Evolutionary conservation across 2,797 vertebrate genomes (phyloP).

Genomic region (Chaenodraco wilsoni): DNA sequence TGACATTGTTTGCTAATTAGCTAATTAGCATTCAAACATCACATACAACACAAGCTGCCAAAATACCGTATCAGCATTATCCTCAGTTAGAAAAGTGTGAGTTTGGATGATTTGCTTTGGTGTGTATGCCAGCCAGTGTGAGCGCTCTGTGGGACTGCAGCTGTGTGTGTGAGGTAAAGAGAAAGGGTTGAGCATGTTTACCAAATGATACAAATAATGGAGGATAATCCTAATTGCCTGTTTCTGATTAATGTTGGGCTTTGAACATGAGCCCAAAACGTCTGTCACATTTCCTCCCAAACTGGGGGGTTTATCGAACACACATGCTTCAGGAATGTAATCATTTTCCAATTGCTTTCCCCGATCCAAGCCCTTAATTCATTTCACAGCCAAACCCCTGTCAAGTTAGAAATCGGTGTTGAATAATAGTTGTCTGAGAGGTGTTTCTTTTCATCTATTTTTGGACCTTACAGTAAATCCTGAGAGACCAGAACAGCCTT

Average conservation of each 20-base stretch:
- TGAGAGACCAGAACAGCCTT: constrained; percentile 44
- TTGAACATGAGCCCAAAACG: constrained; percentile 69
- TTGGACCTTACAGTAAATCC: constrained; percentile 36
- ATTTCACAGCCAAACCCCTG: constrained; percentile 60
- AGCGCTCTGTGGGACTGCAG: constrained; percentile 6
- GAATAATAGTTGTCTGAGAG: constrained; percentile 56
- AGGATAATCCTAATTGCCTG: constrained; percentile 76
- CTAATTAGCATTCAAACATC: constrained; percentile 7
- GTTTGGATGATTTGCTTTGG: constrained; percentile 11
- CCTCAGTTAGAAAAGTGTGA: constrained; percentile 11
- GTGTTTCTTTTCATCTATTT: constrained; percentile 57
- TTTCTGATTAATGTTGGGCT: constrained; percentile 70
- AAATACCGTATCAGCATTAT: neutral
- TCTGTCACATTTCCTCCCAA: constrained; percentile 75
- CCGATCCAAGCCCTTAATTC: constrained; percentile 48
- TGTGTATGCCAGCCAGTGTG: constrained; percentile 3
- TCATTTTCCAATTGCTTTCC: constrained; percentile 60
- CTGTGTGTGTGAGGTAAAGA: constrained; percentile 49
- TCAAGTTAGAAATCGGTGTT: constrained; percentile 48
- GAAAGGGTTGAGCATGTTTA: constrained; percentile 53
- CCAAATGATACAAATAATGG: constrained; percentile 71
- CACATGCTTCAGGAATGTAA: constrained; percentile 78
- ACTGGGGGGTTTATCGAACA: constrained; percentile 79
- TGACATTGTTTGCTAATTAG: constrained; percentile 13
- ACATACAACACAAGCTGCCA: constrained; percentile 1